A percentile compares a stretch with the other conserved stretches of the same genome.
Conservation (phyloP, 2,113 vertebrate species). For the Zootoca vivipara region DNA sequence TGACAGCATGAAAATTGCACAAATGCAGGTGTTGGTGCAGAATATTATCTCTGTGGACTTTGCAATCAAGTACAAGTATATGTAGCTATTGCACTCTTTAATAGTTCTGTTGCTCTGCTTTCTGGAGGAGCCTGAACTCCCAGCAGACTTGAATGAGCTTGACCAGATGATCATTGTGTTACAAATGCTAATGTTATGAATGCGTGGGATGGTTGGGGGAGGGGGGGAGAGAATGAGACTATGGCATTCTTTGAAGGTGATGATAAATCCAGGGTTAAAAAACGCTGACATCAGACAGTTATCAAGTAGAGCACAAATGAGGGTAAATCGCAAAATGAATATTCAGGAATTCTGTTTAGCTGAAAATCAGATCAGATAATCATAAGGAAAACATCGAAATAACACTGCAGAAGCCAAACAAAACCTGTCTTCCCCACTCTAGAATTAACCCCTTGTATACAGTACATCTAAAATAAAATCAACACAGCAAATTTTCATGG, state of each 20-base stretch:
- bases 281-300: constrained; percentile 31
- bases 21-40: constrained; percentile 62
- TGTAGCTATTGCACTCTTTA: constrained; percentile 45
- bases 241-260: constrained; percentile 58
- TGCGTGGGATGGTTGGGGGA: constrained; percentile 37
- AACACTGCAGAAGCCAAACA: constrained; percentile 6
- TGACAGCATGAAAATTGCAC: constrained; percentile 65
- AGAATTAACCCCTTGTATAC: constrained; percentile 40
- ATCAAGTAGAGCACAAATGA: constrained; percentile 39
- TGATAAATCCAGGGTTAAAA: constrained; percentile 44
- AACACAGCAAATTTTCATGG: constrained; percentile 34
- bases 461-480: constrained; percentile 18
- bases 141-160: constrained; percentile 50
- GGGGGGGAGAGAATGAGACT: constrained; percentile 1
- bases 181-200: constrained; percentile 27
- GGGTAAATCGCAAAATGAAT: constrained; percentile 47
- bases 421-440: neutral
- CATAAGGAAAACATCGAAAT: constrained; percentile 3
- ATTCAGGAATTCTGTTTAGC: constrained; percentile 56
- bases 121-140: constrained; percentile 30
- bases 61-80: constrained; percentile 64
- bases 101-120: constrained; percentile 38
- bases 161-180: constrained; percentile 42
- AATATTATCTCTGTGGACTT: constrained; percentile 52
- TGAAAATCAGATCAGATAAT: constrained; percentile 1